Percentiles rank a stretch among this genome's conserved stretches.
Evolutionary conservation across 2,888 invertebrate genomes (phyloP).

Genomic region (Seira musarum): DNA sequence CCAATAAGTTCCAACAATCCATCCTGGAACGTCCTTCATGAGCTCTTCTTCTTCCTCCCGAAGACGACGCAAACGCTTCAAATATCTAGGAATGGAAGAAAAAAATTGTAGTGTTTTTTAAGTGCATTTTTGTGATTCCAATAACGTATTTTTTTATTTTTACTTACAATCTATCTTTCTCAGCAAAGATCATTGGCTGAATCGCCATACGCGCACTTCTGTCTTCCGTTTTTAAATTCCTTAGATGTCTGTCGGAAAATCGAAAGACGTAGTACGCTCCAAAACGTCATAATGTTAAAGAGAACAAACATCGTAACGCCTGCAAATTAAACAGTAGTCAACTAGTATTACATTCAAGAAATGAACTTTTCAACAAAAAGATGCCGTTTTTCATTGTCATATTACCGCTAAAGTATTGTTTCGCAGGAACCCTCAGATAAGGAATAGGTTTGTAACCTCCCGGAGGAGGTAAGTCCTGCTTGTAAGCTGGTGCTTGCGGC

Average conservation of each 20-base stretch:
- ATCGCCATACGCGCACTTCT: conserved; percentile 84
- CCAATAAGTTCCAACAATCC: conserved; percentile 92
- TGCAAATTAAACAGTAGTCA: conserved; percentile 65
- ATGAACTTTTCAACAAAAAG: background rate
- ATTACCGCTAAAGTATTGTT: conserved; percentile 80
- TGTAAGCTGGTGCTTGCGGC: conserved; percentile 34
- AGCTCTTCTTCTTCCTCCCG: conserved; percentile 88
- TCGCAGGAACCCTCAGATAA: conserved; percentile 82
- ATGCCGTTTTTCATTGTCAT: background rate
- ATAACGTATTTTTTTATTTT: background rate
- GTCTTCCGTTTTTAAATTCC: conserved; percentile 80
- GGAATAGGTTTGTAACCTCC: conserved; percentile 90
- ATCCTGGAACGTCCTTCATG: conserved; percentile 92
- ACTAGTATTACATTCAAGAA: conserved; percentile 6
- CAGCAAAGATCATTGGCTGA: conserved; percentile 84
- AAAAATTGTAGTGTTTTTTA: background rate
- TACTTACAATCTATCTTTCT: conserved; percentile 84
- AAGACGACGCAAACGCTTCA: conserved; percentile 85
- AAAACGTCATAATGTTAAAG: conserved; percentile 74
- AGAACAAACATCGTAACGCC: conserved; percentile 70
- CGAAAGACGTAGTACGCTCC: conserved; percentile 77
- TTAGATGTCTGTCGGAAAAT: conserved; percentile 75
- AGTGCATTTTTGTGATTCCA: background rate
- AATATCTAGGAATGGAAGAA: conserved; percentile 72
- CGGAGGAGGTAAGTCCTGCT: conserved; percentile 93